Conservation (phyloP, 2,888 invertebrate species). For the Dryadula phaetusa region DNA sequence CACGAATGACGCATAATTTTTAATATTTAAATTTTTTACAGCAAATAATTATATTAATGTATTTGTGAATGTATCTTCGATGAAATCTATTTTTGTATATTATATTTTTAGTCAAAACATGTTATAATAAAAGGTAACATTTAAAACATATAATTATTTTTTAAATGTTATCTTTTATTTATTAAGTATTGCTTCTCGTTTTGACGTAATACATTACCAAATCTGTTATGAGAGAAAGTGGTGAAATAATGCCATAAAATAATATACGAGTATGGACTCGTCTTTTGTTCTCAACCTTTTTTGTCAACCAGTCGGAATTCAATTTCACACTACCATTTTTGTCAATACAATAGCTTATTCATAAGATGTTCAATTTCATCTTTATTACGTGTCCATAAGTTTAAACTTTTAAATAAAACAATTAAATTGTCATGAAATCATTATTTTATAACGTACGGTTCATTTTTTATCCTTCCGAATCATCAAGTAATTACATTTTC, state of each 20-base stretch:
- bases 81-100: too few species aligned
- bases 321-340: conserved; percentile 35
- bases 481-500: conserved; percentile 35
- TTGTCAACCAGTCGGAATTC: conserved; percentile 34
- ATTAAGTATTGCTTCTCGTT: conserved; percentile 15
- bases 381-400: conserved; percentile 25
- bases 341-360: conserved; percentile 40
- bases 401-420: conserved; percentile 32
- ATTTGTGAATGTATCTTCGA: too few species aligned
- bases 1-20: too few species aligned
- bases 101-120: too few species aligned
- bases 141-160: not conserved
- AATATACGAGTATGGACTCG: conserved; percentile 29
- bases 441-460: conserved; percentile 30
- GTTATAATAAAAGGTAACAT: too few species aligned
- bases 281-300: conserved; percentile 28
- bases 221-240: conserved; percentile 35
- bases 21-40: too few species aligned
- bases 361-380: conserved; percentile 3
- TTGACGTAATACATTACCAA: conserved; percentile 38
- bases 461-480: conserved; percentile 30
- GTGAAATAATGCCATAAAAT: conserved; percentile 34
- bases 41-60: too few species aligned
- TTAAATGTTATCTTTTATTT: too few species aligned
- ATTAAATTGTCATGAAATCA: conserved; percentile 42